phyloP scores from a whole-genome alignment of 2,113 vertebrate genomes.

The Atrichornis clamosus region DNA sequence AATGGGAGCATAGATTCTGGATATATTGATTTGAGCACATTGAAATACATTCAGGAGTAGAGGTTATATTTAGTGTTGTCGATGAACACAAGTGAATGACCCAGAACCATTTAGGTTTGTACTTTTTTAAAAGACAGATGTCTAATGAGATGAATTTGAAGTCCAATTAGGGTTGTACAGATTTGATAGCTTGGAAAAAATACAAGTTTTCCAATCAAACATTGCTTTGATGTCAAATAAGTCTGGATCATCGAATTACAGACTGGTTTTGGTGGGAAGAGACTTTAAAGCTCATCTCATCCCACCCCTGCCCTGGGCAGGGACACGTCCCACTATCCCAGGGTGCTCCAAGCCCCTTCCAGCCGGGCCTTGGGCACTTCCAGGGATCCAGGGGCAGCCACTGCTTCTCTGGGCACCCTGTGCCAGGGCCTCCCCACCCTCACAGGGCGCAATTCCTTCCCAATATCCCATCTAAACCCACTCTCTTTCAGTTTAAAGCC shows the following conservation, averaged over 20 bases:
- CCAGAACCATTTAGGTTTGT: not conserved
- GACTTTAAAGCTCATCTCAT: rapidly evolving
- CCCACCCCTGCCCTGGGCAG: not conserved
- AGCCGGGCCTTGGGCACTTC: not conserved
- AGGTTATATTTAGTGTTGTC: not conserved
- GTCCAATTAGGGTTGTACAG: not conserved
- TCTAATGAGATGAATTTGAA: not conserved
- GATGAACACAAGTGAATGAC: not conserved
- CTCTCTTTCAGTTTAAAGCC: not conserved
- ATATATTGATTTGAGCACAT: not conserved
- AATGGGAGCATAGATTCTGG: not conserved
- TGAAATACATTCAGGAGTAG: not conserved
- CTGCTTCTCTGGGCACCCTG: not conserved
- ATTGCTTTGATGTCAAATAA: not conserved
- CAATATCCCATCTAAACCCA: rapidly evolving
- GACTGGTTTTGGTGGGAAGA: not conserved
- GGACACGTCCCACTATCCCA: not conserved
- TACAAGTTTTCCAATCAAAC: not conserved
- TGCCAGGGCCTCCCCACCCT: not conserved
- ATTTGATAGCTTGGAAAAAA: not conserved
- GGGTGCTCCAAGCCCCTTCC: not conserved
- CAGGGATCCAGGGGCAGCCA: not conserved
- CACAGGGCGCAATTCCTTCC: rapidly evolving
- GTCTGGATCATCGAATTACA: not conserved
- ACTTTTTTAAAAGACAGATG: not conserved